Conservation (phyloP, 64 coral and sea anemone genomes). For the Acropora yongei region DNA sequence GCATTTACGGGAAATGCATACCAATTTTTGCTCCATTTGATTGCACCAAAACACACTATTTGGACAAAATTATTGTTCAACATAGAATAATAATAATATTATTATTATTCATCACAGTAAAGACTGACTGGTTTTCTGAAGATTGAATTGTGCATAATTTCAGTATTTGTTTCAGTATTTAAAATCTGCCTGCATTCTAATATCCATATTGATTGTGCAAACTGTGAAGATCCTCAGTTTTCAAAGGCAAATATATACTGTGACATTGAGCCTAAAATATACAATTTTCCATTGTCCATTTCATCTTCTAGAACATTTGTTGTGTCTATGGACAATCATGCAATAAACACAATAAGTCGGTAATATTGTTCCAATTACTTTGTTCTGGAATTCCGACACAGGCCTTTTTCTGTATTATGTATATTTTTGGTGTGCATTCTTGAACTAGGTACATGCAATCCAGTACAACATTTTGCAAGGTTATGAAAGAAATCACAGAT, state of each 20-base stretch:
- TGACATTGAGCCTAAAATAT: neutral
- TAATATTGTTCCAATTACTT: too few species aligned
- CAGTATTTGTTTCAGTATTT: neutral
- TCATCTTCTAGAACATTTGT: slow-evolving; percentile 31
- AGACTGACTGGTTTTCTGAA: neutral
- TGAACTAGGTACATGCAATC: neutral
- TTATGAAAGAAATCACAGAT: neutral
- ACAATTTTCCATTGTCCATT: neutral
- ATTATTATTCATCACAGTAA: neutral
- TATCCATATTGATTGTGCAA: neutral
- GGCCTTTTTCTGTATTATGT: too few species aligned
- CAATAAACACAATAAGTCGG: neutral
- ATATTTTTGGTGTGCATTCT: too few species aligned
- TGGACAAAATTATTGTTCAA: neutral
- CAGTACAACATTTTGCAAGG: neutral
- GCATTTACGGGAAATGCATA: neutral
- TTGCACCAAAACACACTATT: neutral
- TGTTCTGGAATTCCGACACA: too few species aligned
- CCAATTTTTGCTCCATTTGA: neutral
- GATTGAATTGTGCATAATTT: neutral
- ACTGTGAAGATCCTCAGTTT: neutral
- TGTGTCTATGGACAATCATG: neutral
- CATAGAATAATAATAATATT: neutral
- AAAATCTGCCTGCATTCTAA: neutral
- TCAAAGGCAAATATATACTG: neutral